Conservation (phyloP, 2,797 vertebrate species). For the Champsocephalus gunnari region DNA sequence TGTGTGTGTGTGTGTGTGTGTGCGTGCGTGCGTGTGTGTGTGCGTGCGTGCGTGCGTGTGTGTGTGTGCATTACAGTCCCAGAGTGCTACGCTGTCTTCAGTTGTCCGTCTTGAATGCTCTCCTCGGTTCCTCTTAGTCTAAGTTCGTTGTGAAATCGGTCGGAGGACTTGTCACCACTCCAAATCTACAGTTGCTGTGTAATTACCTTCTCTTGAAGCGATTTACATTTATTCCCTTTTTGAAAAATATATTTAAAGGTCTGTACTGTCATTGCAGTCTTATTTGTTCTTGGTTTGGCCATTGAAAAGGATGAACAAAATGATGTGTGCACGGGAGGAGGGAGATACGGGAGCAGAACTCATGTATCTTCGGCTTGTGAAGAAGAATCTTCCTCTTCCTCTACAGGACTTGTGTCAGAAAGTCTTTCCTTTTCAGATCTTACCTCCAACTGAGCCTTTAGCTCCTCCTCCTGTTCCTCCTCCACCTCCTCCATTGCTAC, state of each 20-base stretch:
- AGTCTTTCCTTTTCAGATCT: slow-evolving; percentile 82
- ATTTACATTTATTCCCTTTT: slow-evolving; percentile 89
- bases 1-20: slow-evolving; percentile 80
- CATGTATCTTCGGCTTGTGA: slow-evolving; percentile 88
- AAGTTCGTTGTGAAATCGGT: slow-evolving; percentile 68
- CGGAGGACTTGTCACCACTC: slow-evolving; percentile 70
- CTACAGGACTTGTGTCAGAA: slow-evolving; percentile 86
- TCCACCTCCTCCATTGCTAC: slow-evolving; percentile 76
- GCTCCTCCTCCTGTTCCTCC: slow-evolving; percentile 70
- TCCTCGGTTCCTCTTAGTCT: slow-evolving; percentile 63
- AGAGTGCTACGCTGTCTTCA: slow-evolving; percentile 83
- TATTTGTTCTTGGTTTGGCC: slow-evolving; percentile 85
- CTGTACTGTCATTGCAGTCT: slow-evolving; percentile 85
- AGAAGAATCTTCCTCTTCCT: slow-evolving; percentile 85
- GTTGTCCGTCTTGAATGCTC: slow-evolving; percentile 68
- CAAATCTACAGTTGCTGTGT: slow-evolving; percentile 95
- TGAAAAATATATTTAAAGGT: slow-evolving; percentile 92
- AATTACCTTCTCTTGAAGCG: slow-evolving; percentile 83
- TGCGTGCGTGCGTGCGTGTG: slow-evolving; percentile 62
- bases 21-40: slow-evolving; percentile 58
- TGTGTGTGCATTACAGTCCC: slow-evolving; percentile 78
- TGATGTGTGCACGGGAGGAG: slow-evolving; percentile 77
- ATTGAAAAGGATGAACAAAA: slow-evolving; percentile 76
- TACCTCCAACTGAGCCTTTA: slow-evolving; percentile 75
- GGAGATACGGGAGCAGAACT: slow-evolving; percentile 74